Evolutionary conservation across 2,888 invertebrate species (phyloP), one percentile per base, ranked within the genome.

Genomic region (Philereme transversata): DNA sequence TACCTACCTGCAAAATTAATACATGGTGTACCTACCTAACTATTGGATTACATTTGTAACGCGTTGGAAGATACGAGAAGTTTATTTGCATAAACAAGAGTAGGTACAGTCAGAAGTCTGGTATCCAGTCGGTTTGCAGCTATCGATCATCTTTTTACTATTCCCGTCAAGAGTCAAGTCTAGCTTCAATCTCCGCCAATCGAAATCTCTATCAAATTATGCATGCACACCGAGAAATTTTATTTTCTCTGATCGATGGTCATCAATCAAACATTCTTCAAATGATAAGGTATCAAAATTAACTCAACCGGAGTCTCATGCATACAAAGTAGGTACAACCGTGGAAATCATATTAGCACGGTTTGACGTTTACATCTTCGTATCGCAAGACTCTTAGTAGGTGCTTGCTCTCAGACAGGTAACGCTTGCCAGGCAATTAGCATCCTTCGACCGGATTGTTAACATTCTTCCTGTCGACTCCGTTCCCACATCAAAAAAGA

Each of bases 391-490:
- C 49, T 49, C 70, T 65, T 82, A 71, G 79, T 81, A 78, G 79
- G 81, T 66, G 79, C 73, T 64, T 58, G 66, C 55, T 60, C 64
- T 61, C 70, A 73, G 75, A 74, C 78, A 73, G 74, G 79, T 79
- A 81, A 79, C 75, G 80, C 77, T 76, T 81, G 79, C 77, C 68
- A 79, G 76, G 80, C 84, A 86, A 87, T 88, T 87, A 88, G 82
- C 84, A 83, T 84, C 82, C 75, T 75, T 78, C 76, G 79, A 84
- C 84, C 81, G 81, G 86, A 83, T 82, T 80, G 81, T 80, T 81
- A 71, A 72, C 84, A 87, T 87, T 83, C 82, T 82, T 84, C 79
- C 82, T 77, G 73, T 74, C 78, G 77, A 79, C 78, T 81, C 79
- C 79, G 78, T 81, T 83, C 81, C 73, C 77, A 81, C 77, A 82